Evolutionary conservation across 2,888 invertebrate genomes (phyloP).

Genomic region (Caenorhabditis auriculariae): DNA sequence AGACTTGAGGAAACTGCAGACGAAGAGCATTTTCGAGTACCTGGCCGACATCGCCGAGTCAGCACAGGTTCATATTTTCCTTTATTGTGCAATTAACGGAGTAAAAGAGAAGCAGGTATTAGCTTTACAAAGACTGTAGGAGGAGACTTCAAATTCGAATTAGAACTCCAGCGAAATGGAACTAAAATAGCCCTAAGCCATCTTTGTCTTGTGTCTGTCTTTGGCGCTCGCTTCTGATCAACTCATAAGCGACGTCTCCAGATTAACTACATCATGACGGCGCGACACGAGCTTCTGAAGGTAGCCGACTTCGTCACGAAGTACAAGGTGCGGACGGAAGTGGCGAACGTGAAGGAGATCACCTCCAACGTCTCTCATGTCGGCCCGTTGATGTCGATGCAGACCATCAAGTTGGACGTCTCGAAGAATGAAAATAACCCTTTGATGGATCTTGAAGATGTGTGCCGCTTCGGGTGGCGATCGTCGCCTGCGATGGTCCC

Average conservation of each 20-base stretch:
- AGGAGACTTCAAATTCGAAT: neutral
- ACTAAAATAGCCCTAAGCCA: too few species aligned
- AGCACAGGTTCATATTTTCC: slow-evolving; percentile 41
- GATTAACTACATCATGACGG: slow-evolving; percentile 28
- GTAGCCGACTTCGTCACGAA: slow-evolving; percentile 11
- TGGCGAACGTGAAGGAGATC: slow-evolving; percentile 15
- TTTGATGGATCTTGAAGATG: slow-evolving; percentile 31
- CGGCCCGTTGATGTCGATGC: slow-evolving; percentile 29
- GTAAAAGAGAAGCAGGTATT: too few species aligned
- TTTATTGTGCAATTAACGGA: neutral
- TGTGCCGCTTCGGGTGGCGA: slow-evolving; percentile 60
- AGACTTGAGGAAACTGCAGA: slow-evolving; percentile 59
- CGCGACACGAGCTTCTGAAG: slow-evolving; percentile 12
- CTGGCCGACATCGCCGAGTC: slow-evolving; percentile 57
- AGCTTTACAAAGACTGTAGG: neutral
- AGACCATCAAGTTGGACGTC: slow-evolving; percentile 19
- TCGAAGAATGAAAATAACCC: neutral
- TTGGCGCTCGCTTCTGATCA: neutral
- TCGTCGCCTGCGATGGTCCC: slow-evolving; percentile 51
- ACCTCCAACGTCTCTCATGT: slow-evolving; percentile 37
- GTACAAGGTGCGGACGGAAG: slow-evolving; percentile 12
- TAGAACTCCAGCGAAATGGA: too few species aligned
- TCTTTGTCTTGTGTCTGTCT: neutral
- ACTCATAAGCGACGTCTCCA: neutral
- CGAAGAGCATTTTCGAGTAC: slow-evolving; percentile 59